Evolutionary conservation across 1,140 invertebrate genomes (phyloP), one percentile per base, ranked within the genome.

Genomic region (Ruditapes philippinarum): DNA sequence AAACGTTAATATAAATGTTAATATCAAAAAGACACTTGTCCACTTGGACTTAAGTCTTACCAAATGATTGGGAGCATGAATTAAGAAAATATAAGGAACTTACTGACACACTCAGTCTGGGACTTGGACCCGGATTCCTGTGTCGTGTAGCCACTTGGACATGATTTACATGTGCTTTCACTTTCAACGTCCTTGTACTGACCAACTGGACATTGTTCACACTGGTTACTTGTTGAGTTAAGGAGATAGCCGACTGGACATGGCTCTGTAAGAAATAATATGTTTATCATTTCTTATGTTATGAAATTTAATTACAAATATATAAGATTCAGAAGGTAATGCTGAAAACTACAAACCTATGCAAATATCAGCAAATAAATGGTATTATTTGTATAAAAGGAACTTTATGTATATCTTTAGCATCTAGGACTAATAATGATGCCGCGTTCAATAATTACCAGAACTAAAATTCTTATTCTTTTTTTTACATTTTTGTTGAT

Each of bases 131-230:
- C 80, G 28, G 60, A n/a, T 17, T 65, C 40, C 36, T 40, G 25
- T 28, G 80, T 82, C 22, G 51, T 31, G 22, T 42, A 60, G 5
- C 57, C 80, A 31, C 17, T n/a, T 9, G 80, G 80, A 62, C 80
- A 82, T 5, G 25, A 17, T 4, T 22, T 40, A 28, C 80, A 82
- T 19, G 51, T 4, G 42, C n/a, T 22, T 40, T 65, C 28, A 57
- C 80, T 54, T 22, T 38, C 54, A n/a, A n/a, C 31, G 12, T 65
- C 57, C 36, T 38, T 65, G 33, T 82, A 82, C 60, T 82, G 38
- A 28, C 80, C 80, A n/a, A 82, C 57, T 2, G 54, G 33, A 25
- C 80, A 82, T 12, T 38, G 57, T 7, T 82, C 80, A 68, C 80
- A 82, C 33, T 80, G n/a, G 45, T 45, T 42, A 17, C 42, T 36